Percentiles rank a stretch among this genome's conserved stretches.
phyloP scores from a whole-genome alignment of 2,113 vertebrate species.

The Aix galericulata region DNA sequence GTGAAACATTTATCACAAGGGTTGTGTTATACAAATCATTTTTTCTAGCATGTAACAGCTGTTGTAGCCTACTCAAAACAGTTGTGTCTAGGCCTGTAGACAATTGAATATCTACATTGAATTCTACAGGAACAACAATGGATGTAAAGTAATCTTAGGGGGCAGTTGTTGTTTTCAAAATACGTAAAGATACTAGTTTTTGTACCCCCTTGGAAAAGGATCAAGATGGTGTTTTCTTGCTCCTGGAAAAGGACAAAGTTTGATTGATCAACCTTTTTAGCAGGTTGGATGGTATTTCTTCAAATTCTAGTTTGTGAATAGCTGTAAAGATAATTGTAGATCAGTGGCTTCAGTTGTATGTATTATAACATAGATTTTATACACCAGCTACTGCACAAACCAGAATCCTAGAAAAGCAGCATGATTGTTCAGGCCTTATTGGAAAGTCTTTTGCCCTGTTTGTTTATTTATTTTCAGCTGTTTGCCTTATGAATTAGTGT shows the following conservation, averaged over 20 bases:
- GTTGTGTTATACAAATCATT: neutral
- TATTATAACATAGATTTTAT: neutral
- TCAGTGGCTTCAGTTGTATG: neutral
- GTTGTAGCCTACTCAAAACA: neutral
- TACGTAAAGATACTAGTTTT: accelerated
- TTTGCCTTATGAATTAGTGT: neutral
- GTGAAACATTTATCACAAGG: neutral
- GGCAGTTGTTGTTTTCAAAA: neutral
- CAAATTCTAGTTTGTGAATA: neutral
- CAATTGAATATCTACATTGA: neutral
- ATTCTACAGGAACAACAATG: neutral
- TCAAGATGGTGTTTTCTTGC: neutral
- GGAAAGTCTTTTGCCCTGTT: neutral
- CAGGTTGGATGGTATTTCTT: neutral
- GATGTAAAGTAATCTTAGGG: neutral
- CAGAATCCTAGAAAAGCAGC: neutral
- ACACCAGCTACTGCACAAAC: neutral
- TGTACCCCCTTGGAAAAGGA: neutral
- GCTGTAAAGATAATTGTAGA: neutral
- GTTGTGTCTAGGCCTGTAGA: neutral
- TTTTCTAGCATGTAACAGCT: neutral
- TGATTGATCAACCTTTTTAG: neutral
- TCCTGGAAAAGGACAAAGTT: neutral
- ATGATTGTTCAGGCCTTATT: neutral
- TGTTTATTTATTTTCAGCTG: neutral